These are phyloP conservation scores for Tamias sibiricus DNA, from an alignment of 2,113 vertebrate species.

Conservation along the genomic window DNA sequence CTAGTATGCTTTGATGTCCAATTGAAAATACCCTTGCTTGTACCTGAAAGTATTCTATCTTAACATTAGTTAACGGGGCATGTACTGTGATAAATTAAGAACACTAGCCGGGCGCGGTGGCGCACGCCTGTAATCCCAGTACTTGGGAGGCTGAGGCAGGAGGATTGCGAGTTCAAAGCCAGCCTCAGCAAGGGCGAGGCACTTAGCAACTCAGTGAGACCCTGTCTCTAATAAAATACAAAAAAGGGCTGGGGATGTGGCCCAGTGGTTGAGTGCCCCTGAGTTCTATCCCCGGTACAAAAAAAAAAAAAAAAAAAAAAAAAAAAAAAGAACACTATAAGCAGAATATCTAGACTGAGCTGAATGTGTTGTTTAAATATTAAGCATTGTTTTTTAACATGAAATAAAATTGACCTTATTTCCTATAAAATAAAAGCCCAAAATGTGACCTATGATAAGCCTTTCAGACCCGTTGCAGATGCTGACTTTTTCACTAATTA, in stretches of 20 bases:
- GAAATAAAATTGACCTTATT: constrained; percentile 15
- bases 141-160: no score
- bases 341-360: background rate
- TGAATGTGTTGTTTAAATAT: constrained; percentile 40
- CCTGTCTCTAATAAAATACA: no score
- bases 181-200: no score
- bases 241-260: no score
- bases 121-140: no score
- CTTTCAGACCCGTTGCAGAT: constrained; percentile 10
- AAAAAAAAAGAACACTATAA: constrained; percentile 3
- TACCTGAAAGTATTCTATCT: background rate
- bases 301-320: no score
- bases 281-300: no score
- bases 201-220: no score
- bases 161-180: no score
- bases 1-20: background rate
- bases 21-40: constrained; percentile 28
- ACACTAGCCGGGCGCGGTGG: no score
- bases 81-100: constrained; percentile 11
- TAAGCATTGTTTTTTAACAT: background rate
- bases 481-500: constrained; percentile 17
- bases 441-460: background rate
- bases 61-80: constrained; percentile 6
- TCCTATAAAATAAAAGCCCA: background rate
- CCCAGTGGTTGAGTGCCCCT: no score